Conservation (phyloP, 2,888 invertebrate genomes). For the Punctoribates punctum region DNA sequence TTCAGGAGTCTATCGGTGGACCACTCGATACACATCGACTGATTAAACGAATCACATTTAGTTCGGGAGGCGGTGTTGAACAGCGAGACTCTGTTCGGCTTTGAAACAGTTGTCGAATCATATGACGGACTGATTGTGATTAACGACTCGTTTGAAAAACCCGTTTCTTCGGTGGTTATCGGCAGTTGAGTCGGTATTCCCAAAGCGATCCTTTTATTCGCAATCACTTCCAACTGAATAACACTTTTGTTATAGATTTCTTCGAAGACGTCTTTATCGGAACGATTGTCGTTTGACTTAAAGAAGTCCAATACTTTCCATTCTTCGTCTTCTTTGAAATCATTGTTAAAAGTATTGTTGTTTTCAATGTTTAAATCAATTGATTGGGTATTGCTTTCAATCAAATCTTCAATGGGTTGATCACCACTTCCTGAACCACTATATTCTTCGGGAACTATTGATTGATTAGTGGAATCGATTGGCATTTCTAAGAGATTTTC, state of each 20-base stretch:
- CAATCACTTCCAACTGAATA: neutral
- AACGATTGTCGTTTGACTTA: neutral
- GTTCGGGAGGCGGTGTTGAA: neutral
- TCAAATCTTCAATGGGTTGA: neutral
- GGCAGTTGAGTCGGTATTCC: neutral
- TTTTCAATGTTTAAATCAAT: neutral
- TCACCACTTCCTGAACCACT: constrained; percentile 30
- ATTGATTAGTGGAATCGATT: neutral
- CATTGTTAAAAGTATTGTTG: neutral
- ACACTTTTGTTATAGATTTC: constrained; percentile 20
- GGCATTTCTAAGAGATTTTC: neutral
- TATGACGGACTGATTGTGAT: neutral
- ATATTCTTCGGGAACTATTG: neutral
- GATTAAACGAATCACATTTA: constrained; percentile 5
- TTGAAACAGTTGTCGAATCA: neutral
- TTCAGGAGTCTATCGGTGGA: constrained; percentile 34
- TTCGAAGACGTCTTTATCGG: neutral
- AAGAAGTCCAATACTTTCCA: constrained; percentile 9
- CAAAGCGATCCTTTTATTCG: neutral
- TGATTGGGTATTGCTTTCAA: neutral
- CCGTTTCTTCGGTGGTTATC: neutral
- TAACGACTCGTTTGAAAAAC: neutral
- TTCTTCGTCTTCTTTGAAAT: neutral
- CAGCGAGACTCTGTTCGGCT: neutral
- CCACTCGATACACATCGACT: constrained; percentile 39